These are phyloP conservation scores for Rhombomys opimus DNA, from an alignment of 2,113 vertebrate species.

Conservation along the genomic window DNA sequence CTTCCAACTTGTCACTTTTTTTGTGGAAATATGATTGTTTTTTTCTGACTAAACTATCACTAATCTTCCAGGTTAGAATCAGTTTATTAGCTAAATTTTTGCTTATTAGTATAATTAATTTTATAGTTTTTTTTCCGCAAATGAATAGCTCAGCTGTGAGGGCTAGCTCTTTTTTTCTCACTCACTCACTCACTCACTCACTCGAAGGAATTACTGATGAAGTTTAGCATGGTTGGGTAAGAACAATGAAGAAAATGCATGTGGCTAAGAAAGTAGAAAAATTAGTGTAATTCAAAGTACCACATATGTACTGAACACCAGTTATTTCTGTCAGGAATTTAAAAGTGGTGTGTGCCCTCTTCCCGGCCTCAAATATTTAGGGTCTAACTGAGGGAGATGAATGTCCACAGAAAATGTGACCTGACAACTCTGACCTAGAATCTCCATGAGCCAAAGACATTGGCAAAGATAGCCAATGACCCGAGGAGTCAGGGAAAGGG, in stretches of 20 bases:
- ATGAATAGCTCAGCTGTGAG: background rate
- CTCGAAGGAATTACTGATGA: background rate
- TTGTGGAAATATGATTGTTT: background rate
- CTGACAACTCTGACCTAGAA: background rate
- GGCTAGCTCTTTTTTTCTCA: background rate
- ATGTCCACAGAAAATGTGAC: slow-evolving; percentile 24
- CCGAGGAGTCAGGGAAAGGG: slow-evolving; percentile 40
- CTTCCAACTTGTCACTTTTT: background rate
- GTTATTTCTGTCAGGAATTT: background rate
- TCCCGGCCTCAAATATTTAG: background rate
- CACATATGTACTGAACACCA: background rate
- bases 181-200: background rate
- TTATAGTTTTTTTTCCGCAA: slow-evolving; percentile 22
- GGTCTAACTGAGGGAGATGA: background rate
- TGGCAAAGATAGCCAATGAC: slow-evolving; percentile 12
- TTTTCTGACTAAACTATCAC: slow-evolving; percentile 16
- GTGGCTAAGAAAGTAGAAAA: background rate
- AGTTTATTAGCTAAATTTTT: background rate
- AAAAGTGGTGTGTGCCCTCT: background rate
- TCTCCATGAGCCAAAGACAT: slow-evolving; percentile 15
- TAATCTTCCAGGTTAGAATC: slow-evolving; percentile 8
- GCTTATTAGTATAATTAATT: background rate
- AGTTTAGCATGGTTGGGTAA: background rate
- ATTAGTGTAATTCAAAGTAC: slow-evolving; percentile 19
- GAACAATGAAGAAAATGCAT: background rate